phyloP scores from a whole-genome alignment of 2,797 vertebrate genomes.

The Morelia viridis region DNA sequence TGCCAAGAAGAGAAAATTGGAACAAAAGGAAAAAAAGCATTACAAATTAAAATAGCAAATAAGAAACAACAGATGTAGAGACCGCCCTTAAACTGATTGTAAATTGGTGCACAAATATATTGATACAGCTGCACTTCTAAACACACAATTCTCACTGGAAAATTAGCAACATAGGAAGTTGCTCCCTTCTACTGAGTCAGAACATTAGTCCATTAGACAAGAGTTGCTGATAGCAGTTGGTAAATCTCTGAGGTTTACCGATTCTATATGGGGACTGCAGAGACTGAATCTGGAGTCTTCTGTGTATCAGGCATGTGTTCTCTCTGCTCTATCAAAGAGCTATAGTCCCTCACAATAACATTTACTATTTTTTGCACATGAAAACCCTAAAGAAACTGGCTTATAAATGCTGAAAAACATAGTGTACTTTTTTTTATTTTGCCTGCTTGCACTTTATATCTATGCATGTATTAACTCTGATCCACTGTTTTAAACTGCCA shows the following conservation, averaged over 20 bases:
- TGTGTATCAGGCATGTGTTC: background rate
- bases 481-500: slow-evolving; percentile 1
- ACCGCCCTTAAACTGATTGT: background rate
- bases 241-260: background rate
- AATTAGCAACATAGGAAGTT: background rate
- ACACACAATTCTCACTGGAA: background rate
- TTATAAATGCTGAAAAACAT: background rate
- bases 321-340: background rate
- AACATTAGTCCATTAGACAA: background rate
- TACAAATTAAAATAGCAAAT: background rate
- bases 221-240: background rate
- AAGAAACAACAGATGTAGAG: background rate
- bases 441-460: background rate
- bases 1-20: background rate
- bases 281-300: background rate
- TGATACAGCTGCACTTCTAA: background rate
- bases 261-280: background rate
- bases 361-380: background rate
- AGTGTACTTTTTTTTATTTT: background rate
- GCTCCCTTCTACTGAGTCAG: background rate
- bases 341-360: background rate
- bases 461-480: background rate
- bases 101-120: background rate
- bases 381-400: background rate
- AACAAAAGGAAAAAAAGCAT: background rate